Evolutionary conservation across 2,113 vertebrate genomes (phyloP).

Genomic region (Podarcis muralis): DNA sequence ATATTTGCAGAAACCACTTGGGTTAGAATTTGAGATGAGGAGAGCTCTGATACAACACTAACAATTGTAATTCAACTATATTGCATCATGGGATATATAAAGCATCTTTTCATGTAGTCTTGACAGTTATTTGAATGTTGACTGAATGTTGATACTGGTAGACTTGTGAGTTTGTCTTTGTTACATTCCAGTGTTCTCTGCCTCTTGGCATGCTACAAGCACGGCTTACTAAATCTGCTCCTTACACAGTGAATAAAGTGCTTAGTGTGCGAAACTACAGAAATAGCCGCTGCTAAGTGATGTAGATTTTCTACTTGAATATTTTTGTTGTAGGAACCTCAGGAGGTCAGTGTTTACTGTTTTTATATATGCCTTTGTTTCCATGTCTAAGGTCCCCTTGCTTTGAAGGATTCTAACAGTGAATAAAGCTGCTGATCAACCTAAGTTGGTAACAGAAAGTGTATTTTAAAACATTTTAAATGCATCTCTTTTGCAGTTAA

Average conservation of each 20-base stretch:
- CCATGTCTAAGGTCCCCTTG: constrained; percentile 81
- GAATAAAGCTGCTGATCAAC: constrained; percentile 82
- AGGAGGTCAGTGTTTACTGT: constrained; percentile 94
- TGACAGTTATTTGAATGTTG: constrained; percentile 82
- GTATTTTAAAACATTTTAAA: constrained; percentile 70
- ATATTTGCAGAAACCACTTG: constrained; percentile 77
- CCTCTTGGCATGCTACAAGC: constrained; percentile 88
- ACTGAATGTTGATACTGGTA: constrained; percentile 79
- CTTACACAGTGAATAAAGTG: constrained; percentile 81
- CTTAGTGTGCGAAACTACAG: constrained; percentile 89
- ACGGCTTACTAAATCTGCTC: constrained; percentile 84
- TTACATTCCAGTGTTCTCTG: constrained; percentile 96
- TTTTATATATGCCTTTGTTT: constrained; percentile 88
- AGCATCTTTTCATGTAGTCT: constrained; percentile 79
- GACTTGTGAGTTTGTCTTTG: constrained; percentile 84
- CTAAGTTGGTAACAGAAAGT: constrained; percentile 86
- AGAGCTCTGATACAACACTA: constrained; percentile 71
- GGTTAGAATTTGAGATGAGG: constrained; percentile 69
- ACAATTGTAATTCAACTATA: constrained; percentile 66
- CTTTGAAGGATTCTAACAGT: constrained; percentile 83
- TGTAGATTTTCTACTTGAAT: constrained; percentile 97
- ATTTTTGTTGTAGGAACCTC: constrained; percentile 95
- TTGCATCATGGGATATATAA: constrained; percentile 93
- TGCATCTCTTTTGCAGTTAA: constrained; percentile 69
- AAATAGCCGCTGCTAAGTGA: constrained; percentile 91